Evolutionary conservation across 2,888 invertebrate genomes (phyloP).

Genomic region (Eurytoma californica): DNA sequence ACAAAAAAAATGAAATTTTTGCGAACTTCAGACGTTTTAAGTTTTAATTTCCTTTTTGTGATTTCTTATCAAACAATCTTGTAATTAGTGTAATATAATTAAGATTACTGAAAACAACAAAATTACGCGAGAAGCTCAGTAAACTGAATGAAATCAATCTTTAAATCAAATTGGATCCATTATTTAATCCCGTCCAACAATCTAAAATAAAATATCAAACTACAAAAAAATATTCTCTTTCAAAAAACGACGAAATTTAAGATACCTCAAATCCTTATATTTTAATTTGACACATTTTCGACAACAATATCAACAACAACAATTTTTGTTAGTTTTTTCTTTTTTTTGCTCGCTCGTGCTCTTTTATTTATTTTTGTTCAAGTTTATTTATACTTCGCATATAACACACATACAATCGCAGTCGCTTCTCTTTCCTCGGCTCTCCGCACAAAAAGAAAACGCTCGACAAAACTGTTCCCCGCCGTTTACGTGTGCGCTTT

Average conservation of each 20-base stretch:
- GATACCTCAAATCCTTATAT: slow-evolving; percentile 70
- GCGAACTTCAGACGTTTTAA: slow-evolving; percentile 30
- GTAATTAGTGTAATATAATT: slow-evolving; percentile 57
- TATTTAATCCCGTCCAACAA: slow-evolving; percentile 5
- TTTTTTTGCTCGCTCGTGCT: slow-evolving; percentile 42
- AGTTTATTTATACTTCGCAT: slow-evolving; percentile 44
- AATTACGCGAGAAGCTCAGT: slow-evolving; percentile 23
- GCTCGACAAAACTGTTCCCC: neutral
- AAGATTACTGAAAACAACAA: slow-evolving; percentile 3
- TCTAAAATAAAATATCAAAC: neutral
- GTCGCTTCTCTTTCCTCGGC: slow-evolving; percentile 24
- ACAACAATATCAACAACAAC: slow-evolving; percentile 71
- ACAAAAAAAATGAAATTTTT: slow-evolving; percentile 27
- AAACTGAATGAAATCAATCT: slow-evolving; percentile 33
- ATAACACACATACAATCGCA: slow-evolving; percentile 20
- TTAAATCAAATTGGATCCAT: slow-evolving; percentile 22
- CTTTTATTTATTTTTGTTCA: slow-evolving; percentile 34
- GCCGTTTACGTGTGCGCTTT: neutral
- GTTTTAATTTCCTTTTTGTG: slow-evolving; percentile 29
- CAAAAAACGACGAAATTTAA: slow-evolving; percentile 51
- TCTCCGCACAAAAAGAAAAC: slow-evolving; percentile 21
- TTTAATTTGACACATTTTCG: slow-evolving; percentile 73
- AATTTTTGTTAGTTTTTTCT: slow-evolving; percentile 61
- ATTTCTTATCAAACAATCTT: slow-evolving; percentile 51
- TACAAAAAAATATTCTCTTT: neutral